These are phyloP conservation scores for Rousettus leschenaultii DNA, from an alignment of 2,113 vertebrate genomes.

Conservation along the genomic window DNA sequence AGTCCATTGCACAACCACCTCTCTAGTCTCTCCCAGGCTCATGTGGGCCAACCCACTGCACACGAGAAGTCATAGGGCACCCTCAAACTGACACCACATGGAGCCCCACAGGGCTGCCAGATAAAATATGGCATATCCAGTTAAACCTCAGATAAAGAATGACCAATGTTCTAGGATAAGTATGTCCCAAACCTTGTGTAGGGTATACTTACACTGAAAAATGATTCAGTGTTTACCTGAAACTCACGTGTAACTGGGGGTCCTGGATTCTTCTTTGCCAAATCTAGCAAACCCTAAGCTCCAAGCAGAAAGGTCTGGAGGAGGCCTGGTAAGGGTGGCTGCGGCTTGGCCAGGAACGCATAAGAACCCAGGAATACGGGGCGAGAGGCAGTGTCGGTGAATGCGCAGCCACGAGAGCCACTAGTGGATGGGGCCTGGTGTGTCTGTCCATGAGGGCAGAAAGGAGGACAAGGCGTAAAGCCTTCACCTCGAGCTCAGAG, in stretches of 20 bases:
- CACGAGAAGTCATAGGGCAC: background rate
- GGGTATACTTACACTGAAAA: background rate
- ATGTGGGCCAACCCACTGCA: background rate
- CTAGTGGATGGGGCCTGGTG: accelerated
- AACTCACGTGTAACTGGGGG: background rate
- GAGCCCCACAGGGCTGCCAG: background rate
- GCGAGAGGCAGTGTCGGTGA: background rate
- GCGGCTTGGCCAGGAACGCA: background rate
- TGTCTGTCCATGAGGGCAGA: background rate
- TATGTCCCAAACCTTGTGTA: background rate
- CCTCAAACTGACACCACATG: background rate
- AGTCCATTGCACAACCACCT: background rate
- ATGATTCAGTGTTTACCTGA: background rate
- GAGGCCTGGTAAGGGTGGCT: background rate
- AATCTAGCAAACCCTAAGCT: background rate
- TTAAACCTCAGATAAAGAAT: background rate
- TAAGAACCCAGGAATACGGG: accelerated
- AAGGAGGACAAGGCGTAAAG: accelerated
- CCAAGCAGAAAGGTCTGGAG: background rate
- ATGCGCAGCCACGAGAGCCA: background rate
- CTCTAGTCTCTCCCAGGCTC: background rate
- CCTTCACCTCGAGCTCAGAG: accelerated
- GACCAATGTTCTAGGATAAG: background rate
- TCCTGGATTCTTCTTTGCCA: background rate
- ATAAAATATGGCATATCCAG: background rate